A percentile compares a stretch with the other conserved stretches of the same genome.
phyloP scores from a whole-genome alignment of 2,113 vertebrate genomes.

The Hyaena hyaena region DNA sequence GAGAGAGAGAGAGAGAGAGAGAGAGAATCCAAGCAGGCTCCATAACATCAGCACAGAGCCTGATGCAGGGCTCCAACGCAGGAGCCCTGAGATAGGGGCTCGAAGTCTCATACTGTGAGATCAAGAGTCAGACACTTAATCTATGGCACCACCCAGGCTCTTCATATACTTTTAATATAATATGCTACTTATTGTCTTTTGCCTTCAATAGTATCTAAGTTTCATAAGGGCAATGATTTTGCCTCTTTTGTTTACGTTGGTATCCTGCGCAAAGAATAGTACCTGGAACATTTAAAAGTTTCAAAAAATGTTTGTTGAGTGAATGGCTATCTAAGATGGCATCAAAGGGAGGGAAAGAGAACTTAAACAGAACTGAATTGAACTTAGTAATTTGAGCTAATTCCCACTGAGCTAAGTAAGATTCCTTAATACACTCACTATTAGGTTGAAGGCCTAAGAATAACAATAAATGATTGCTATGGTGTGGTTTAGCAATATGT shows the following conservation, averaged over 20 bases:
- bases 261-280: background rate
- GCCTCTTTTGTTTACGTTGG: background rate
- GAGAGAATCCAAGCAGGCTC: no score
- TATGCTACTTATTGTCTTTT: background rate
- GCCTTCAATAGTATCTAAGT: background rate
- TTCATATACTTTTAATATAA: background rate
- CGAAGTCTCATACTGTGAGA: no score
- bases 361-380: background rate
- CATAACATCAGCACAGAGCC: no score
- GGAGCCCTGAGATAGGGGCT: no score
- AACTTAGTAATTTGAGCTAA: background rate
- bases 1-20: no score
- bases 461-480: background rate
- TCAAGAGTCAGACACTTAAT: no score
- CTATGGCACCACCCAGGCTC: no score
- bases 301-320: conserved; percentile 22
- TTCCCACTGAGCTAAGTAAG: background rate
- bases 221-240: background rate
- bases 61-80: no score
- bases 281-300: background rate
- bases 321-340: background rate
- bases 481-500: background rate
- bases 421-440: background rate
- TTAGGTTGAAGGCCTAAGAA: background rate
- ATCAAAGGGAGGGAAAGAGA: background rate